Evolutionary conservation across 2,797 vertebrate genomes (phyloP).

Genomic region (Crocidura indochinensis): DNA sequence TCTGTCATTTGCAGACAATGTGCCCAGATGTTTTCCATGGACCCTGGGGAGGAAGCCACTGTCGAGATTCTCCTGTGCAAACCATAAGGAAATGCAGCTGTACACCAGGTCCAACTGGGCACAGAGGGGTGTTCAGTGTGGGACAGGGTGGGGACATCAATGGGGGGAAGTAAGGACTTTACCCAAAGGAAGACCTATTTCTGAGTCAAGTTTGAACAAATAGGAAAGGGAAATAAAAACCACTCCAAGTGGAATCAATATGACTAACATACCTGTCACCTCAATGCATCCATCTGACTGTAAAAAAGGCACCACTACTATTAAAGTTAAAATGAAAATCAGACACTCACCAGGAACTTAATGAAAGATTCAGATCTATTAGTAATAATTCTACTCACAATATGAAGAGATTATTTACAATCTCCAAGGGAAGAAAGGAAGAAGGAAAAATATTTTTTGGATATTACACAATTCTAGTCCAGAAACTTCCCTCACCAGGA

Average conservation of each 20-base stretch:
- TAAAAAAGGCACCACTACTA: background rate
- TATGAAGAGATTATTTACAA: background rate
- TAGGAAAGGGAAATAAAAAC: background rate
- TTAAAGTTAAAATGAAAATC: background rate
- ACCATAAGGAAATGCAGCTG: conserved; percentile 95
- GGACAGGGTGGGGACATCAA: background rate
- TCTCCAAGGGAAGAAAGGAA: background rate
- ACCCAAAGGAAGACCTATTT: background rate
- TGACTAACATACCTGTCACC: background rate
- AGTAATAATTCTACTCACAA: background rate
- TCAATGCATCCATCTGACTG: background rate
- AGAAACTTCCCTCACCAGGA: conserved; percentile 1
- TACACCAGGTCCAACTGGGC: conserved; percentile 91
- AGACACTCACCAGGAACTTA: background rate
- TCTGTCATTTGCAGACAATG: conserved; percentile 93
- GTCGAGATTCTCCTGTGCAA: conserved; percentile 97
- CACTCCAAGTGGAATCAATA: background rate
- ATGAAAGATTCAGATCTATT: background rate
- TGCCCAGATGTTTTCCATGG: conserved; percentile 98
- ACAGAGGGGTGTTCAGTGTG: background rate
- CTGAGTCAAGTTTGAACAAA: background rate
- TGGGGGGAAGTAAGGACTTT: background rate
- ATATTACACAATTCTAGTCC: conserved; percentile 20
- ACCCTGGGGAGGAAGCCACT: conserved; percentile 96
- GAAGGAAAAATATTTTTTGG: background rate